Evolutionary conservation across 2,113 vertebrate species (phyloP).

Genomic region (Aphyosemion australe): DNA sequence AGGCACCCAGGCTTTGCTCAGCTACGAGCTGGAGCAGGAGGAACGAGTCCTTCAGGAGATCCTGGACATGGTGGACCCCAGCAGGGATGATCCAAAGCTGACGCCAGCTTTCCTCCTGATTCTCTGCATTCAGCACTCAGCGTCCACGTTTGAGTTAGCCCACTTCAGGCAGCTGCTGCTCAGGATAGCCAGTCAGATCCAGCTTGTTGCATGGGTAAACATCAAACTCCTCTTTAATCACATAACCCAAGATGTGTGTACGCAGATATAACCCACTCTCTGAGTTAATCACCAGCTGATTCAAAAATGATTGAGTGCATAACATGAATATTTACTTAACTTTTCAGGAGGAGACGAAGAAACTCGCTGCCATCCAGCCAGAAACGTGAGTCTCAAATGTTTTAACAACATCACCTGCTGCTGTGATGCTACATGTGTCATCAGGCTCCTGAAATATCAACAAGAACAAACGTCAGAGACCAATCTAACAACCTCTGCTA

Average conservation of each 20-base stretch:
- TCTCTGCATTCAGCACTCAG: conserved; percentile 78
- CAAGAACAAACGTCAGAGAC: no score
- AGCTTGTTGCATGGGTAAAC: conserved; percentile 78
- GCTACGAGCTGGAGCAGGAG: conserved; percentile 75
- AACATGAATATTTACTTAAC: conserved; percentile 18
- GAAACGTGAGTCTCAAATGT: conserved; percentile 75
- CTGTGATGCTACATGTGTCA: no score
- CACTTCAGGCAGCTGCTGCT: conserved; percentile 77
- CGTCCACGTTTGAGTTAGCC: conserved; percentile 52
- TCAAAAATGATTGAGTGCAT: conserved; percentile 17
- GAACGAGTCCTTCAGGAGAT: conserved; percentile 73
- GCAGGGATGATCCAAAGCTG: conserved; percentile 68
- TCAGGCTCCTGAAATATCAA: background rate
- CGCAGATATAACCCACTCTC: background rate
- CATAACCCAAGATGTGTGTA: background rate
- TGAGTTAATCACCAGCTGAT: background rate
- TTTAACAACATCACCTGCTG: no score
- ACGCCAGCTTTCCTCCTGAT: conserved; percentile 79
- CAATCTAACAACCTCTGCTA: no score
- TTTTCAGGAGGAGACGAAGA: conserved; percentile 80
- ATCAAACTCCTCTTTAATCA: background rate
- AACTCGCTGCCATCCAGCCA: conserved; percentile 76
- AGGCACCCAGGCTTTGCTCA: conserved; percentile 55
- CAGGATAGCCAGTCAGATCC: conserved; percentile 73
- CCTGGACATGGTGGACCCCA: conserved; percentile 55